These are phyloP conservation scores for Sebastiscus tertius DNA, from an alignment of 2,797 vertebrate species.

Conservation along the genomic window DNA sequence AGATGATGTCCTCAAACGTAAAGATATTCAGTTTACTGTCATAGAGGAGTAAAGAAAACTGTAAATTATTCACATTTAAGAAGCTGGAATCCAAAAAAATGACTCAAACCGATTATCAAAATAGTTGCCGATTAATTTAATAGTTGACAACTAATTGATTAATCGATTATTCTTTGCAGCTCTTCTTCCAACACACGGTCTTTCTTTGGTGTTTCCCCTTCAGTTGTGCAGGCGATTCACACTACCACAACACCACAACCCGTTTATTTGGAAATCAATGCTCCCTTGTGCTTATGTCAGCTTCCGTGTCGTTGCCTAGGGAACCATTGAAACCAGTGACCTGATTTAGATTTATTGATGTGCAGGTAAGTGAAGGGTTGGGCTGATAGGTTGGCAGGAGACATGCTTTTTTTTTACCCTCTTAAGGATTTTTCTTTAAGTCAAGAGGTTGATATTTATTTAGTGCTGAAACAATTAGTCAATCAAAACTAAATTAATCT, in stretches of 20 bases:
- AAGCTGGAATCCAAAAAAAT: too few relatives aligned
- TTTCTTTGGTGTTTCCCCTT: background rate
- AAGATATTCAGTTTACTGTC: too few relatives aligned
- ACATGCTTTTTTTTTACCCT: background rate
- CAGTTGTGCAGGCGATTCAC: background rate
- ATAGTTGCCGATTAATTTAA: too few relatives aligned
- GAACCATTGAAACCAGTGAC: conserved; percentile 15
- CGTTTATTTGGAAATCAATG: conserved; percentile 8
- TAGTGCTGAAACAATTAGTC: background rate
- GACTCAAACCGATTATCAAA: too few relatives aligned
- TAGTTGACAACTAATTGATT: too few relatives aligned
- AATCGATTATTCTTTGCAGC: too few relatives aligned
- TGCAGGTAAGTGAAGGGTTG: background rate
- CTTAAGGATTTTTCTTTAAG: background rate
- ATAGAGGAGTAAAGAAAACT: rapidly evolving
- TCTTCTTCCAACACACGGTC: background rate
- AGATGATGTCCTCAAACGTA: too few relatives aligned
- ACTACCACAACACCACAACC: background rate
- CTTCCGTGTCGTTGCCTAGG: background rate
- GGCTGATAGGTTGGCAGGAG: background rate
- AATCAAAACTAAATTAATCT: background rate
- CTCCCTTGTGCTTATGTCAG: background rate
- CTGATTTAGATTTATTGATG: conserved; percentile 8
- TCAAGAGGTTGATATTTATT: background rate
- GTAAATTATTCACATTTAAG: too few relatives aligned